Evolutionary conservation across 1,140 invertebrate species (phyloP), one percentile per base, ranked within the genome.

Genomic region (Forficula auricularia): DNA sequence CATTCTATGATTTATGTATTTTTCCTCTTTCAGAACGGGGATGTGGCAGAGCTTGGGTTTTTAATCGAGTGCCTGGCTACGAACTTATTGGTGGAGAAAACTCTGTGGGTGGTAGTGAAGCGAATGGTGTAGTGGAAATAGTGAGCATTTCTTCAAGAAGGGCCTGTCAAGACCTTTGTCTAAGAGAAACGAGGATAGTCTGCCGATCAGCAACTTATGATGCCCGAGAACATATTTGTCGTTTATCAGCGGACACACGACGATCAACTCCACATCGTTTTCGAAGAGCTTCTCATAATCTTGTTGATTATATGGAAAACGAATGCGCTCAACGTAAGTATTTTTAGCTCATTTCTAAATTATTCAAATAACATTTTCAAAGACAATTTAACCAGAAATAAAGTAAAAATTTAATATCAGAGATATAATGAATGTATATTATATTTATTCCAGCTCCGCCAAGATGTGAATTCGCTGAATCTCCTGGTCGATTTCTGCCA

Each of bases 231-330:
- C 18, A 55, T 27, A 52, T 63, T 3, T 70, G 67, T 44, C 54
- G 55, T 38, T 30, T 70, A 15, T 65, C 59, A 48, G 50, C 57
- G 12, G 64, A 69, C 38, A 65, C 62, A 3, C 47, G 65, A 44
- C 44, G 67, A 40, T 60, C 64, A 0, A 49, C 54, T 19, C 62
- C 65, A 15, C 53, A 57, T 35, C 54, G 56, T n/a, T 66, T 65
- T 48, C 46, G 56, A 20, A 46, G 52, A 38, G 50, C 56, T 15
- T 49, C 52, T 4, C 49, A 57, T 20, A 60, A 66, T 39, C 22
- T 27, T 27, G 54, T 65, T 4, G 65, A 70, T 50, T 70, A 70
- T 48, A 54, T 70, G 49, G 67, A 70, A 51, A 70, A 70, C 51
- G 61, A 66, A 50, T 70, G 67, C 47, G 60, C 64, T 35, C 54